phyloP scores from a whole-genome alignment of 2,113 vertebrate genomes.

The Meleagris gallopavo region DNA sequence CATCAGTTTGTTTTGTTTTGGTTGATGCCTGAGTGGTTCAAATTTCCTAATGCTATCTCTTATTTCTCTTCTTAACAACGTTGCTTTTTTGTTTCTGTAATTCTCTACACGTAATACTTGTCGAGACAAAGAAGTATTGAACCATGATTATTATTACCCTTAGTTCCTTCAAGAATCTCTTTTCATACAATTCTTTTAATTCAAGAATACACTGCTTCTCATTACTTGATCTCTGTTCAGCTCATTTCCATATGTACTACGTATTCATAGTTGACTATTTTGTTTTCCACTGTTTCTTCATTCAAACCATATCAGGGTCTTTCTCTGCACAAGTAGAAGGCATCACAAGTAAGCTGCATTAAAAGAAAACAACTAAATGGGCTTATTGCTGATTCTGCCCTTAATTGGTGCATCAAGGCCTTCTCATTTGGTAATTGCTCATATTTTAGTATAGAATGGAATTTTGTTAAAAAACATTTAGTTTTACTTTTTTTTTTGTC shows the following conservation, averaged over 20 bases:
- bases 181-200: background rate
- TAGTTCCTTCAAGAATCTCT: background rate
- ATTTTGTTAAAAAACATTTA: background rate
- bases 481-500: constrained; percentile 38
- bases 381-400: background rate
- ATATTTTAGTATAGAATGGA: background rate
- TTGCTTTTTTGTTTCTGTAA: background rate
- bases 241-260: background rate
- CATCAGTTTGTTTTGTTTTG: background rate
- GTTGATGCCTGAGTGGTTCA: background rate
- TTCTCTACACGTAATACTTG: background rate
- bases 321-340: background rate
- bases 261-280: background rate
- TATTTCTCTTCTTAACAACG: background rate
- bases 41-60: background rate
- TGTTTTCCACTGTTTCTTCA: background rate
- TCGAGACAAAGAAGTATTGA: background rate
- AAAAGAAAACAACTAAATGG: background rate
- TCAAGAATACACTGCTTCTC: background rate
- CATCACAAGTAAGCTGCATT: background rate
- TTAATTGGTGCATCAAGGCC: background rate
- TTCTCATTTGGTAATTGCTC: background rate
- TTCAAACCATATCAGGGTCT: background rate
- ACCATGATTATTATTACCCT: background rate
- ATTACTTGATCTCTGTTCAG: background rate